Conservation (phyloP, 2,113 vertebrate genomes). For the Chunga burmeisteri region DNA sequence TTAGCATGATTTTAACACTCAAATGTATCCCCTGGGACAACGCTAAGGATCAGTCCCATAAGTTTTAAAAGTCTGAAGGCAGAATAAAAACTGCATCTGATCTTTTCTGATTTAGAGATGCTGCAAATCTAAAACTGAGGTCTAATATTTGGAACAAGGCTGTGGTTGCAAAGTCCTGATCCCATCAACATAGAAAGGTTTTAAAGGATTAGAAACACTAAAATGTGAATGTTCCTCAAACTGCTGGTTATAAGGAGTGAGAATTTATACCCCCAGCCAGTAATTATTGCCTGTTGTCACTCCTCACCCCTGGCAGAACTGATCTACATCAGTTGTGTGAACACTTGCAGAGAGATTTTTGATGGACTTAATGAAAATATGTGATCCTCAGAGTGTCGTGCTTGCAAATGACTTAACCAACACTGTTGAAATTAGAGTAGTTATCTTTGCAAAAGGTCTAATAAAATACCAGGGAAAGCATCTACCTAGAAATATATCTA, state of each 20-base stretch:
- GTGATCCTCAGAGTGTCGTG: neutral
- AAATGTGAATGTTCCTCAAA: neutral
- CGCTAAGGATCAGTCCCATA: neutral
- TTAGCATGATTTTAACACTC: neutral
- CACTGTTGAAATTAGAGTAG: neutral
- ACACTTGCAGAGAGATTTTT: neutral
- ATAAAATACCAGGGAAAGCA: neutral
- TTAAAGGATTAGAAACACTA: neutral
- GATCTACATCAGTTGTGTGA: neutral
- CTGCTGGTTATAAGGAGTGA: neutral
- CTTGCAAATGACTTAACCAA: neutral
- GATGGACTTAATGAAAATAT: neutral
- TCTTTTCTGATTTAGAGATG: neutral
- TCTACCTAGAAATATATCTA: neutral
- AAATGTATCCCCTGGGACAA: neutral
- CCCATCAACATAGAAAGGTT: neutral
- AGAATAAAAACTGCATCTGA: neutral
- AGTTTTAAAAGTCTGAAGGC: neutral
- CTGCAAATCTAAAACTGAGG: neutral
- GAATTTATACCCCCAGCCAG: neutral
- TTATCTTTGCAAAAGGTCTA: neutral
- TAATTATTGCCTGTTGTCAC: neutral
- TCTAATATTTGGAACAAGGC: neutral
- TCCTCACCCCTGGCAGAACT: neutral
- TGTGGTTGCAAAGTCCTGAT: neutral